Percentiles rank a stretch among this genome's conserved stretches.
Evolutionary conservation across 2,888 invertebrate species (phyloP).

Genomic region (Lycia hirtaria): DNA sequence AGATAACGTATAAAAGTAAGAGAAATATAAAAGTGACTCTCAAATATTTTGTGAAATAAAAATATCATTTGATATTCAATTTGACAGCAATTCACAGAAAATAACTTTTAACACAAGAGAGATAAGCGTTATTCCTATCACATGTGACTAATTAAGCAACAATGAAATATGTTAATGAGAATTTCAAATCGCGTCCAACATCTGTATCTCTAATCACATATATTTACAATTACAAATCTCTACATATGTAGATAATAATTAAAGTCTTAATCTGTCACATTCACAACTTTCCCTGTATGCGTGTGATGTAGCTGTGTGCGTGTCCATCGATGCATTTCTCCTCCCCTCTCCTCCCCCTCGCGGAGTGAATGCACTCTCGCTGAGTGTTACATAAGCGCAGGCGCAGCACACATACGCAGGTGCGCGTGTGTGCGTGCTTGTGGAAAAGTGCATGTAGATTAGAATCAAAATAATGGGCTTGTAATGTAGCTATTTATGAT

Average conservation of each 20-base stretch:
- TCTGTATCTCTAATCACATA: constrained; percentile 26
- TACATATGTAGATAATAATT: constrained; percentile 47
- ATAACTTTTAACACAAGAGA: background rate
- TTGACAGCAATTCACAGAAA: background rate
- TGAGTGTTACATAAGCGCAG: constrained; percentile 71
- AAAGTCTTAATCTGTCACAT: constrained; percentile 49
- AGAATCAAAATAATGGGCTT: constrained; percentile 40
- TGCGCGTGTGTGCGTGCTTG: constrained; percentile 38
- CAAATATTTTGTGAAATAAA: background rate
- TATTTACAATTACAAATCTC: constrained; percentile 45
- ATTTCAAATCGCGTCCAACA: constrained; percentile 11
- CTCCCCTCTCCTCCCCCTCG: constrained; percentile 41
- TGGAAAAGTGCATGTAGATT: constrained; percentile 57
- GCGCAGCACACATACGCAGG: constrained; percentile 48
- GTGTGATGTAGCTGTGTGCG: constrained; percentile 43
- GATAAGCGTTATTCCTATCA: background rate
- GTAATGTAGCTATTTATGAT: constrained; percentile 39
- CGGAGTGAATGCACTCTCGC: constrained; percentile 82
- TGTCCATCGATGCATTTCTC: constrained; percentile 71
- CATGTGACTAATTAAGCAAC: constrained; percentile 4
- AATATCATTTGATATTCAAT: background rate
- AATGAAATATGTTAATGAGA: constrained; percentile 28
- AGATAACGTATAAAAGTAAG: too few species aligned
- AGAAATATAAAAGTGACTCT: too few species aligned
- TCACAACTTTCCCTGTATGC: constrained; percentile 3